Evolutionary conservation across 2,113 vertebrate genomes (phyloP), one percentile per base, ranked within the genome.

Genomic region (Trogon melanurus): DNA sequence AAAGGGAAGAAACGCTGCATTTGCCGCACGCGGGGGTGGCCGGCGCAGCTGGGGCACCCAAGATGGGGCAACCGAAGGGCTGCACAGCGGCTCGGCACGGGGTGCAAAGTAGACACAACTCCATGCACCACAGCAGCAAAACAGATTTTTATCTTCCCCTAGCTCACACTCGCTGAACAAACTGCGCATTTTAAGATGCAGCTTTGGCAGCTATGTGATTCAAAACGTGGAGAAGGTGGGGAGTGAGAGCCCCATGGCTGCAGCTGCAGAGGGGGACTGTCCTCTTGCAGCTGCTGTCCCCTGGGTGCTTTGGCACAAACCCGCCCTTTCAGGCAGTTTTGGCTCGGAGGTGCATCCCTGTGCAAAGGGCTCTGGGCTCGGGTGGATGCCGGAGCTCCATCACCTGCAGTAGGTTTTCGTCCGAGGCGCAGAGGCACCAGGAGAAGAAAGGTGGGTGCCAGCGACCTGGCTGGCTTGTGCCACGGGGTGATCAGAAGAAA

Each of bases 111-210:
- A 18, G 54, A 23, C 22, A 6, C 34, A 15, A 8, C 6, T 44
- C 79, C 9, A 48, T 72, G 44, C 72, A 67, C 21, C n/a, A 6
- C 48, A 10, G 30, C 34, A 44, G 48, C 73, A 51, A 45, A 73
- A 18, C 0, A 0, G 0, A 15, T 9, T 1, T 17, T 72, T 16
- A 14, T 32, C 36, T 47, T 48, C 45, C 66, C 16, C 34, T 25
- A 15, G 13, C 48, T 62, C 26, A 7, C 14, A 4, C 27, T 25
- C 79, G 4, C 6, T 44, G 22, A 22, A 48, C 47, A 27, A 66
- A 47, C 13, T 1, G 23, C 13, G 16, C 15, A 4, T 51, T 64
- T 82, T 50, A 20, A 69, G 75, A 16, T 1, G 8, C 34, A 41
- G 53, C n/a, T 38, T 20, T 21, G 54, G 62, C n/a, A 20, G 32